A percentile compares a stretch with the other conserved stretches of the same genome.
Conservation (phyloP, 2,797 vertebrate species). For the Catostomus latipinnis region DNA sequence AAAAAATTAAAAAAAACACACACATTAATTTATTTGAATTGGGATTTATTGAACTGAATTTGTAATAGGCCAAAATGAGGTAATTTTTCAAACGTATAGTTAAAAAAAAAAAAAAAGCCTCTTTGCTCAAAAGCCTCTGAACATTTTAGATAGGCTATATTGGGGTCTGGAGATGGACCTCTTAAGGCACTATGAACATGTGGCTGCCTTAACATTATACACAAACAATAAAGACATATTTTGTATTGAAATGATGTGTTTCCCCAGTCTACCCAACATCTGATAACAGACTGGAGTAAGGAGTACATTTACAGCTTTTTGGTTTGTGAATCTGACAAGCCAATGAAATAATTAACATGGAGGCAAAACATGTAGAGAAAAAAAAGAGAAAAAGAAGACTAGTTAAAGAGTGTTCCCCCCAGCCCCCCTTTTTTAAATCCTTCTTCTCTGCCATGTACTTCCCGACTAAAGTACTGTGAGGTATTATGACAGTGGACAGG, state of each 20-base stretch:
- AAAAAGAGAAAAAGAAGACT: neutral
- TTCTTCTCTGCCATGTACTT: neutral
- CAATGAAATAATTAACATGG: constrained; percentile 73
- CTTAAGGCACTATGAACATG: neutral
- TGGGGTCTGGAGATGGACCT: neutral
- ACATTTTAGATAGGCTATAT: neutral
- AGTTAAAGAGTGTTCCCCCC: too few relatives aligned
- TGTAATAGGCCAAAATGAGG: constrained; percentile 84
- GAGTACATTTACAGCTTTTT: neutral
- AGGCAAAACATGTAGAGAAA: constrained; percentile 58
- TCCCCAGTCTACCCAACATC: constrained; percentile 63
- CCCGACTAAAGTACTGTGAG: constrained; percentile 10
- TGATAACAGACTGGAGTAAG: constrained; percentile 16
- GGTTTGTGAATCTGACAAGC: constrained; percentile 68
- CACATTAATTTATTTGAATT: constrained; percentile 74
- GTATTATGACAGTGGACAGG: constrained; percentile 32
- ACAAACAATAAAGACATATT: constrained; percentile 27
- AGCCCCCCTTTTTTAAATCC: neutral
- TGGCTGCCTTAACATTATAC: neutral
- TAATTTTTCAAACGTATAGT: constrained; percentile 79
- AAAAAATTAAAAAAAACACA: neutral
- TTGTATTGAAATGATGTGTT: constrained; percentile 45
- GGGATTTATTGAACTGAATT: constrained; percentile 84
- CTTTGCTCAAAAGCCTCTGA: constrained; percentile 11
- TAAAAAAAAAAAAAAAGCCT: constrained; percentile 57